Percentiles rank a stretch among this genome's conserved stretches.
Evolutionary conservation across 2,797 vertebrate species (phyloP).

Genomic region (Peromyscus nudipes): DNA sequence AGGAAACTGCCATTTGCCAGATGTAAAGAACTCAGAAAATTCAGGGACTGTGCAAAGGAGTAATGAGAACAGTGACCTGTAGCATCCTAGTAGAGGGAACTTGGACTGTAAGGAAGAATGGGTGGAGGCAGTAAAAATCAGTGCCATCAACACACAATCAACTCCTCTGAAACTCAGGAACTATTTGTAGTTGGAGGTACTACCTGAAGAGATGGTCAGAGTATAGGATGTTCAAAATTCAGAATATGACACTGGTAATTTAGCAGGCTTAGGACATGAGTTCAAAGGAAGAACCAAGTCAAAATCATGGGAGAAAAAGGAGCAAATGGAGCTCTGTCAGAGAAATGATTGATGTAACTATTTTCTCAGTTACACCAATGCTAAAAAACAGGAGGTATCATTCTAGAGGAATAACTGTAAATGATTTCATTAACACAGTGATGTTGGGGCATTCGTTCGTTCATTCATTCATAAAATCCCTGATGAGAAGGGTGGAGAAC

Average conservation of each 20-base stretch:
- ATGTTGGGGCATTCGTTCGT: neutral
- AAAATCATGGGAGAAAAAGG: neutral
- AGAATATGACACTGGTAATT: neutral
- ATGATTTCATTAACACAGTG: conserved; percentile 14
- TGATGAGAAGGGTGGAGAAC: neutral
- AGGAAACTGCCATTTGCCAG: neutral
- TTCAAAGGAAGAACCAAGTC: neutral
- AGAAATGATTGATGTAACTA: conserved; percentile 40
- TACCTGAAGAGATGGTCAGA: neutral
- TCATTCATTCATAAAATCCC: conserved; percentile 37
- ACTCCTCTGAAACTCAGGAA: neutral
- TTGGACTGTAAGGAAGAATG: neutral
- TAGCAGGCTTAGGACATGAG: neutral
- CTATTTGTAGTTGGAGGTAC: neutral
- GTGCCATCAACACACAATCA: neutral
- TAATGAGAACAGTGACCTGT: neutral
- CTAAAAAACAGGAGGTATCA: conserved; percentile 1
- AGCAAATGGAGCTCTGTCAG: neutral
- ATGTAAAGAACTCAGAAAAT: neutral
- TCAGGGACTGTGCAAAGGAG: neutral
- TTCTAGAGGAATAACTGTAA: conserved; percentile 33
- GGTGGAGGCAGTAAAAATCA: neutral
- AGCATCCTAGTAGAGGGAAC: neutral
- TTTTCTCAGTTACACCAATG: conserved; percentile 57
- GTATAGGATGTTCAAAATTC: neutral